Evolutionary conservation across 2,113 vertebrate genomes (phyloP).

Genomic region (Tauraco erythrolophus): DNA sequence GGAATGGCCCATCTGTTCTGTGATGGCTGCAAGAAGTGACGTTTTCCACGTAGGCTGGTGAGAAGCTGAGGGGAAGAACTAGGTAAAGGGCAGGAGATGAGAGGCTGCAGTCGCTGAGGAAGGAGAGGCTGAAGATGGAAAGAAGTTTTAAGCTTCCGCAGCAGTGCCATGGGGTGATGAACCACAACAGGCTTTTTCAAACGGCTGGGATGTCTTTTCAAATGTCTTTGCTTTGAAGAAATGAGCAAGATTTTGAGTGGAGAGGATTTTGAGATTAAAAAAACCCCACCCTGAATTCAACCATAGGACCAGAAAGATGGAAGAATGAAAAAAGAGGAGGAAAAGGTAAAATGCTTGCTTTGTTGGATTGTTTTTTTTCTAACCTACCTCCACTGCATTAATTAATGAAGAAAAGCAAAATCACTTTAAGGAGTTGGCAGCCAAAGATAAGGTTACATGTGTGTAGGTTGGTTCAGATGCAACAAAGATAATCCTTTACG

Average conservation of each 20-base stretch:
- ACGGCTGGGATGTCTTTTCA: neutral
- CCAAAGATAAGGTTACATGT: neutral
- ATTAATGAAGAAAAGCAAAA: neutral
- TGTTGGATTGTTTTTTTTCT: neutral
- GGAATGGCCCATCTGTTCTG: neutral
- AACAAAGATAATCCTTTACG: neutral
- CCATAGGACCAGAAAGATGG: neutral
- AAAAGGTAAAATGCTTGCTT: neutral
- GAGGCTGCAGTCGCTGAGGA: neutral
- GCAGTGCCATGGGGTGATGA: neutral
- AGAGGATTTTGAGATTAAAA: neutral
- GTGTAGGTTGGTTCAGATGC: neutral
- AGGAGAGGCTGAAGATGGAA: neutral
- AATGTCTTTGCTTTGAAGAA: neutral
- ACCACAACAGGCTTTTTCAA: neutral
- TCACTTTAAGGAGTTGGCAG: neutral
- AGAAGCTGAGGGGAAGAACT: neutral
- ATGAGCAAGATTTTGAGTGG: neutral
- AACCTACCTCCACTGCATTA: neutral
- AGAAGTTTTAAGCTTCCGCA: neutral
- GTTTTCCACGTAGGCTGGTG: neutral
- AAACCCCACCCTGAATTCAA: neutral
- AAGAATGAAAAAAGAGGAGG: neutral
- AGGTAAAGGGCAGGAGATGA: neutral
- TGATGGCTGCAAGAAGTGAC: neutral